Percentiles rank a stretch among this genome's conserved stretches.
Evolutionary conservation across 53 echinoderm and acorn worm species (phyloP).

Genomic region (Mesocentrotus franciscanus): DNA sequence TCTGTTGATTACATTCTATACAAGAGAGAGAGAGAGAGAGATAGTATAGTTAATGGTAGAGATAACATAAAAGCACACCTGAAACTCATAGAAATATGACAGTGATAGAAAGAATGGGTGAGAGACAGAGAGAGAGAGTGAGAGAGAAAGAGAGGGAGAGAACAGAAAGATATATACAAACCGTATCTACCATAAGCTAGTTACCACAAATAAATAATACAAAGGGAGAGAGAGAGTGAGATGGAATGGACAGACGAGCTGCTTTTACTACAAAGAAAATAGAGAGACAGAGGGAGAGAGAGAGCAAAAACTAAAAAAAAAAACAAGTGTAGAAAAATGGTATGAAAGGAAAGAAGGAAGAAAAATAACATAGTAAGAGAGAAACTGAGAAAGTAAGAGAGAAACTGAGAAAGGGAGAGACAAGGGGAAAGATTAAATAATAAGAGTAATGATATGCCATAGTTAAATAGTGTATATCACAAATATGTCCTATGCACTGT

Average conservation of each 20-base stretch:
- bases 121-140: neutral
- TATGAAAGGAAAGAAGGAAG: neutral
- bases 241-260: too few relatives aligned
- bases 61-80: neutral
- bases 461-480: too few relatives aligned
- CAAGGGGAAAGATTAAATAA: neutral
- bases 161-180: neutral
- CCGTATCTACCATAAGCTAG: too few relatives aligned
- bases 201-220: too few relatives aligned
- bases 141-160: neutral
- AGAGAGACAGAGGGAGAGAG: neutral
- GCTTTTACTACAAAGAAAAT: too few relatives aligned
- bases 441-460: neutral
- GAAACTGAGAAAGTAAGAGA: too few relatives aligned
- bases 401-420: too few relatives aligned
- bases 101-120: too few relatives aligned
- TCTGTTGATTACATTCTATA: conserved; percentile 92
- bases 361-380: neutral
- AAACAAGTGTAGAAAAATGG: neutral
- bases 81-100: neutral
- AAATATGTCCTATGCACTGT: too few relatives aligned
- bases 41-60: too few relatives aligned
- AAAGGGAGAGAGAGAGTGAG: too few relatives aligned
- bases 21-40: neutral
- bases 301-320: too few relatives aligned